These are phyloP conservation scores for Sarcophaga bullata DNA, from an alignment of 1,140 invertebrate genomes.

Conservation along the genomic window DNA sequence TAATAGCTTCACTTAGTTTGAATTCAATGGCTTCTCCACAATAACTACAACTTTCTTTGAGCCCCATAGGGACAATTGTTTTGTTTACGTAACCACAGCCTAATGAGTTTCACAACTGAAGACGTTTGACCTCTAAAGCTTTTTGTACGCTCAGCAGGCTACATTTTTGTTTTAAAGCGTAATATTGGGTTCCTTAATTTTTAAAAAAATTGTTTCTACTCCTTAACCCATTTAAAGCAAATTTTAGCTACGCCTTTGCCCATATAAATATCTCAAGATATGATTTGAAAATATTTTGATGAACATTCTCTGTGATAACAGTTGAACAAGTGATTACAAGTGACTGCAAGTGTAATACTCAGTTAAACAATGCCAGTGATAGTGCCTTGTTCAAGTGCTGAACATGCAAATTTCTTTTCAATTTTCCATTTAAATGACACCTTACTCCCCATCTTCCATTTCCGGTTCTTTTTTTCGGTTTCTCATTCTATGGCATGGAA, in stretches of 20 bases:
- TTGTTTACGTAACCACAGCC: too few relatives aligned
- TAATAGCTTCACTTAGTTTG: too few relatives aligned
- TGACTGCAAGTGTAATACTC: not conserved
- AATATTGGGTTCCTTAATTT: too few relatives aligned
- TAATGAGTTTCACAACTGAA: too few relatives aligned
- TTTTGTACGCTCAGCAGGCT: too few relatives aligned
- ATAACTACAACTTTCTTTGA: too few relatives aligned
- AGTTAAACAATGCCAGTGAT: not conserved
- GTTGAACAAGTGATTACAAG: not conserved
- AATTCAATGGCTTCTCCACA: too few relatives aligned
- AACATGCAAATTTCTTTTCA: slow-evolving; percentile 36
- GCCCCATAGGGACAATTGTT: too few relatives aligned
- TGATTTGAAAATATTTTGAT: not conserved
- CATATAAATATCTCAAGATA: not conserved
- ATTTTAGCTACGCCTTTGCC: not conserved
- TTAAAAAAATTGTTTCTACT: too few relatives aligned
- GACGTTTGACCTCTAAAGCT: too few relatives aligned
- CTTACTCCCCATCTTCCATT: not conserved
- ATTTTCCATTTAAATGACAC: slow-evolving; percentile 25
- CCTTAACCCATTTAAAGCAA: too few relatives aligned
- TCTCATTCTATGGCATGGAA: not conserved
- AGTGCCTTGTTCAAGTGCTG: not conserved
- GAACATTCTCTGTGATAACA: not conserved
- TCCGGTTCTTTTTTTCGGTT: not conserved
- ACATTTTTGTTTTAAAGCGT: too few relatives aligned